These are phyloP conservation scores for Vireo griseus DNA, from an alignment of 2,797 vertebrate species.

Conservation along the genomic window DNA sequence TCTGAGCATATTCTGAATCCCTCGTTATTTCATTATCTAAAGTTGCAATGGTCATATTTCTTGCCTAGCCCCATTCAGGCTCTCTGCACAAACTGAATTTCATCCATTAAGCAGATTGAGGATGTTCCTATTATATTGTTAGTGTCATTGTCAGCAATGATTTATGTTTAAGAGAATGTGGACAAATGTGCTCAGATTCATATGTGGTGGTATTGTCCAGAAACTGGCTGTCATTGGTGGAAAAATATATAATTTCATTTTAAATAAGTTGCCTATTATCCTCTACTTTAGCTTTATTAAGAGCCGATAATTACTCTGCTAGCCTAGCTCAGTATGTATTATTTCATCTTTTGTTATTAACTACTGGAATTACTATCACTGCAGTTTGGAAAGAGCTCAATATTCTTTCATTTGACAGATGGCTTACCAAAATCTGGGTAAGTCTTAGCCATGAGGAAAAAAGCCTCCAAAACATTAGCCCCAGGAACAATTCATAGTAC, in stretches of 20 bases:
- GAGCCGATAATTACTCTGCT: neutral
- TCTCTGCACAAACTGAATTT: neutral
- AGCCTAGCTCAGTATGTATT: neutral
- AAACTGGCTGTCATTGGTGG: neutral
- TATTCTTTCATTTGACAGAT: neutral
- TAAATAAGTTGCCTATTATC: neutral
- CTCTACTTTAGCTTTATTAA: conserved; percentile 27
- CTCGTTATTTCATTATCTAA: neutral
- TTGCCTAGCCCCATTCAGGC: neutral
- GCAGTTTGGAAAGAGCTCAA: neutral
- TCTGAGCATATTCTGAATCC: neutral
- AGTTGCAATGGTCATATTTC: neutral
- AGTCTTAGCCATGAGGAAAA: neutral
- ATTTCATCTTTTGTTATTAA: conserved; percentile 9
- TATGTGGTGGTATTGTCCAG: neutral
- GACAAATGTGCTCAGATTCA: neutral
- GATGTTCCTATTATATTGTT: neutral
- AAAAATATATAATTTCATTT: neutral
- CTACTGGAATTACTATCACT: neutral
- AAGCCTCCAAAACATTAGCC: neutral
- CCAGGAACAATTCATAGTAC: neutral
- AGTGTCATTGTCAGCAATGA: neutral
- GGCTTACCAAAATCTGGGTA: neutral
- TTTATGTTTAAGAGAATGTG: neutral
- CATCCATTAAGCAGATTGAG: neutral